Percentiles rank a stretch among this genome's conserved stretches.
Evolutionary conservation across 2,888 invertebrate species (phyloP).

Genomic region (Oithona nana): DNA sequence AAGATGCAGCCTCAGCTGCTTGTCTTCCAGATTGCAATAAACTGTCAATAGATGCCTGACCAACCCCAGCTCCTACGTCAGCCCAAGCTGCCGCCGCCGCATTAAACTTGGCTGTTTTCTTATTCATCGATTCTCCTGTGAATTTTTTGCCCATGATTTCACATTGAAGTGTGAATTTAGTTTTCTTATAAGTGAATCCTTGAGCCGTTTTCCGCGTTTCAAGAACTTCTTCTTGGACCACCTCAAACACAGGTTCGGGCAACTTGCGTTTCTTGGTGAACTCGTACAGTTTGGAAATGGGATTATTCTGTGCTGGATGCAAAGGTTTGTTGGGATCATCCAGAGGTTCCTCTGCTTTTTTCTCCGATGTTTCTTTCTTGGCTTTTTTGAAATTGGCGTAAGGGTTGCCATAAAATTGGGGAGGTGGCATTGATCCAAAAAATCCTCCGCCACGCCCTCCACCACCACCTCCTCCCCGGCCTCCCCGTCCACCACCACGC

Average conservation of each 20-base stretch:
- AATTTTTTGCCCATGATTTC: background rate
- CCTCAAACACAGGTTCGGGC: constrained; percentile 10
- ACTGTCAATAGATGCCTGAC: background rate
- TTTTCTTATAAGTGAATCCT: constrained; percentile 2
- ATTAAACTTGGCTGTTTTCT: constrained; percentile 8
- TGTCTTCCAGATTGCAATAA: background rate
- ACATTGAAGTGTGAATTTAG: constrained; percentile 5
- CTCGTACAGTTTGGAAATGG: constrained; percentile 10
- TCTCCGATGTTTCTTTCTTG: background rate
- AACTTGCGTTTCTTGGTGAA: constrained; percentile 1
- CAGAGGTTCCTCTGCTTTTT: background rate
- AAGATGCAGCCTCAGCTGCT: background rate
- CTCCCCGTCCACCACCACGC: background rate
- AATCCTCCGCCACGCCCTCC: background rate
- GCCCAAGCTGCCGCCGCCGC: constrained; percentile 11
- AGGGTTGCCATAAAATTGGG: background rate
- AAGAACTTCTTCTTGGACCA: background rate
- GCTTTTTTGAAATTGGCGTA: background rate
- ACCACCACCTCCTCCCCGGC: background rate
- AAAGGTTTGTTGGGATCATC: background rate
- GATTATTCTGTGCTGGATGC: constrained; percentile 10
- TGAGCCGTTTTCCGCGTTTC: constrained; percentile 1
- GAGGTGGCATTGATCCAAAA: background rate
- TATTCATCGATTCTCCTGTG: background rate
- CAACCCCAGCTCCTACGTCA: background rate